Evolutionary conservation across 2,113 vertebrate species (phyloP).

Genomic region (Oxygymnocypris stewartii): DNA sequence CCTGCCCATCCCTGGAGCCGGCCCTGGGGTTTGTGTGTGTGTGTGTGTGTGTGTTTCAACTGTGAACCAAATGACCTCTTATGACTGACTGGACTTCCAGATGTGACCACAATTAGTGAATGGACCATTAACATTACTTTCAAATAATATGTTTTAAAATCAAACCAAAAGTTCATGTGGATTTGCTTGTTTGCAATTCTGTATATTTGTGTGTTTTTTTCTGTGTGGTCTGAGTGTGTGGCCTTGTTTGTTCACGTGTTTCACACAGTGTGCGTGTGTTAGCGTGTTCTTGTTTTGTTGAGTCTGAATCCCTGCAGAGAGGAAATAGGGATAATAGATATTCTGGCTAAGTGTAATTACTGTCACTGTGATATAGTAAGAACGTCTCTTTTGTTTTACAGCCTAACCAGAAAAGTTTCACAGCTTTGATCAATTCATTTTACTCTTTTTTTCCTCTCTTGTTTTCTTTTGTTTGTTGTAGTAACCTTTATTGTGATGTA

Average conservation of each 20-base stretch:
- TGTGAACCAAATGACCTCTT: neutral
- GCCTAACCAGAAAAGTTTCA: neutral
- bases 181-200: neutral
- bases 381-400: constrained; percentile 11
- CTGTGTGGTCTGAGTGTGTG: constrained; percentile 9
- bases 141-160: neutral
- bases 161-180: neutral
- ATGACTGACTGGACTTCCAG: neutral
- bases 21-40: too few species aligned
- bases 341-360: constrained; percentile 9
- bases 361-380: constrained; percentile 8
- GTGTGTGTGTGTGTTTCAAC: neutral
- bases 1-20: too few species aligned
- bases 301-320: constrained; percentile 11
- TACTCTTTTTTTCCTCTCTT: neutral
- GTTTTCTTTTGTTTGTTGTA: constrained; percentile 10
- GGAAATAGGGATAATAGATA: constrained; percentile 21
- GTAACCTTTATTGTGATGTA: constrained; percentile 36
- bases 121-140: neutral
- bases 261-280: neutral
- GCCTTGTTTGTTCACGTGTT: neutral
- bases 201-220: neutral
- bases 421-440: constrained; percentile 25
- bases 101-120: neutral
- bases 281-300: neutral